Evolutionary conservation across 2,113 vertebrate species (phyloP).

Genomic region (Tachysurus vachellii): DNA sequence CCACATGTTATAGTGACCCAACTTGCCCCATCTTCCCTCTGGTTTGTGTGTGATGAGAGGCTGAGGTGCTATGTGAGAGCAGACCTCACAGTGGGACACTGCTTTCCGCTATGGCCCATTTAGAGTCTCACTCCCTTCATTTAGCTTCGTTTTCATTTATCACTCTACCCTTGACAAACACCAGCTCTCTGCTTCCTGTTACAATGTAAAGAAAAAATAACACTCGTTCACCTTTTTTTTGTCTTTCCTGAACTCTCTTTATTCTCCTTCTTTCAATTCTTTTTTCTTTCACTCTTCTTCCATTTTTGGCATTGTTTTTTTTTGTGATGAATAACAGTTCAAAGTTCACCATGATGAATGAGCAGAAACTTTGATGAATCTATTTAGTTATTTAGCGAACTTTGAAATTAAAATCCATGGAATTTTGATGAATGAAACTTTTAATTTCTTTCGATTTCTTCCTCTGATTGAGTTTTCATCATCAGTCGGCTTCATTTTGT

Average conservation of each 20-base stretch:
- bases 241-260: background rate
- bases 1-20: constrained; percentile 37
- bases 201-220: constrained; percentile 27
- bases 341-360: background rate
- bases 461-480: constrained; percentile 16
- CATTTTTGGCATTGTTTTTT: background rate
- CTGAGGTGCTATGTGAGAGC: constrained; percentile 36
- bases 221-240: constrained; percentile 4
- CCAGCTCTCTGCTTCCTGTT: constrained; percentile 23
- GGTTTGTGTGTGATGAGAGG: constrained; percentile 13
- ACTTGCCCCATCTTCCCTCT: background rate
- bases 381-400: background rate
- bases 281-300: background rate
- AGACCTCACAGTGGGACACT: constrained; percentile 34
- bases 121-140: constrained; percentile 39
- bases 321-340: constrained; percentile 9
- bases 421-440: constrained; percentile 25
- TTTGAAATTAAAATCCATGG: background rate
- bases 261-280: background rate
- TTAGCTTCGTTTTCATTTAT: constrained; percentile 42
- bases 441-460: constrained; percentile 22
- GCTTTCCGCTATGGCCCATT: constrained; percentile 34
- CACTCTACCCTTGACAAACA: constrained; percentile 40
- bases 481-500: constrained; percentile 15
- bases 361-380: constrained; percentile 5